These are phyloP conservation scores for Cerastis rubricosa DNA, from an alignment of 2,888 invertebrate genomes.

Conservation along the genomic window DNA sequence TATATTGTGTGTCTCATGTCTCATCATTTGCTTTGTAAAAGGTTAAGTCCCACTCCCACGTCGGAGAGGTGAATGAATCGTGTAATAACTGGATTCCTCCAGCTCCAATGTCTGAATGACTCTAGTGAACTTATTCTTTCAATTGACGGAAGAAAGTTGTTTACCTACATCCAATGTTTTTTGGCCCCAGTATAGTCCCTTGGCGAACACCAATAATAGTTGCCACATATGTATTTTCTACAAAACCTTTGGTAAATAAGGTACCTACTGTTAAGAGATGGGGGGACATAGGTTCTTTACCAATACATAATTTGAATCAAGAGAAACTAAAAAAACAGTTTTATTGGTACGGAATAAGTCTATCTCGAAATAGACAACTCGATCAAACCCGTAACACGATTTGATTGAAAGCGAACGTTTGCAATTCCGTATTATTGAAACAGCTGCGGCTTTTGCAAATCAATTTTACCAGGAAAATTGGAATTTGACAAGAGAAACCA, in stretches of 20 bases:
- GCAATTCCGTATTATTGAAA: constrained; percentile 22
- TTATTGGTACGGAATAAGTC: neutral
- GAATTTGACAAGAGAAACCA: constrained; percentile 13
- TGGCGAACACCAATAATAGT: constrained; percentile 9
- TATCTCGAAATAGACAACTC: constrained; percentile 29
- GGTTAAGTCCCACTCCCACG: constrained; percentile 10
- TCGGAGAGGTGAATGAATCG: constrained; percentile 10
- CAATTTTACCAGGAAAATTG: constrained; percentile 10
- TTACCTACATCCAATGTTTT: neutral
- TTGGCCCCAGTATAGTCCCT: constrained; percentile 5
- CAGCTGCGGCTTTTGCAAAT: constrained; percentile 37
- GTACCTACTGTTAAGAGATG: no score
- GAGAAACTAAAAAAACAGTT: constrained; percentile 12
- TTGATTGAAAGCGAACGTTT: constrained; percentile 24
- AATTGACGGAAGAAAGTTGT: neutral
- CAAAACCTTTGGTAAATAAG: neutral
- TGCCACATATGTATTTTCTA: neutral
- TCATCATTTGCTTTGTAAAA: constrained; percentile 13
- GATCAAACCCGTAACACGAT: constrained; percentile 21
- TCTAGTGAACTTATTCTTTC: neutral
- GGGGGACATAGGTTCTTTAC: neutral
- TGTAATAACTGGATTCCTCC: neutral
- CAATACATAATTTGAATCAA: neutral
- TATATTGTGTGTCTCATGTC: constrained; percentile 1
- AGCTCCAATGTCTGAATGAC: neutral